A percentile compares a stretch with the other conserved stretches of the same genome.
These are phyloP conservation scores for Eulemur rufifrons DNA, from an alignment of 2,113 vertebrate species.

Conservation along the genomic window DNA sequence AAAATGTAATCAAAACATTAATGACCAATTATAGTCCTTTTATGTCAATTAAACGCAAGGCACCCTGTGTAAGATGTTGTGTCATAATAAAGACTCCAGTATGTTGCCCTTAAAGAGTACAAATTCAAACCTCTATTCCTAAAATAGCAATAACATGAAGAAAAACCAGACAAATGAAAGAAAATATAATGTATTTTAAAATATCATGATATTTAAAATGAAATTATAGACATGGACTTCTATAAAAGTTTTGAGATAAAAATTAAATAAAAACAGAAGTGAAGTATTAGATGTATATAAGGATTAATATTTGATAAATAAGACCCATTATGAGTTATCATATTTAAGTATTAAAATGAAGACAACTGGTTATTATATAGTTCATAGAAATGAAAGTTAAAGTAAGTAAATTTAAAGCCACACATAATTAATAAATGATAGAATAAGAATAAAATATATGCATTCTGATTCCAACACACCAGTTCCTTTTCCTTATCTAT, in stretches of 20 bases:
- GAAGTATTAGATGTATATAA: background rate
- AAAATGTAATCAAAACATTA: background rate
- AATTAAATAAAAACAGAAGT: background rate
- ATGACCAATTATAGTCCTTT: background rate
- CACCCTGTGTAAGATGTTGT: background rate
- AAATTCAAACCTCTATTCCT: background rate
- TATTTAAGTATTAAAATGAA: background rate
- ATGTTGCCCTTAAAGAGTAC: background rate
- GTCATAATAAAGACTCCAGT: background rate
- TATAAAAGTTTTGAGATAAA: background rate
- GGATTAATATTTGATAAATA: background rate
- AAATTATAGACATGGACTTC: background rate
- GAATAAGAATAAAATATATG: background rate
- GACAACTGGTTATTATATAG: background rate
- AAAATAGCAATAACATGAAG: background rate
- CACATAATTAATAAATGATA: background rate
- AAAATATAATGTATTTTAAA: background rate
- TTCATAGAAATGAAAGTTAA: background rate
- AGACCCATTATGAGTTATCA: background rate
- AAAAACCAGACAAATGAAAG: background rate
- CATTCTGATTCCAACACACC: background rate
- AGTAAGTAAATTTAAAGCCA: too few relatives aligned
- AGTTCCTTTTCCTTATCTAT: background rate
- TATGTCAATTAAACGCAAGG: background rate
- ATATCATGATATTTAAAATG: background rate